Evolutionary conservation across 2,888 invertebrate genomes (phyloP), one percentile per base, ranked within the genome.

Genomic region (Zygogramma bicolorata): DNA sequence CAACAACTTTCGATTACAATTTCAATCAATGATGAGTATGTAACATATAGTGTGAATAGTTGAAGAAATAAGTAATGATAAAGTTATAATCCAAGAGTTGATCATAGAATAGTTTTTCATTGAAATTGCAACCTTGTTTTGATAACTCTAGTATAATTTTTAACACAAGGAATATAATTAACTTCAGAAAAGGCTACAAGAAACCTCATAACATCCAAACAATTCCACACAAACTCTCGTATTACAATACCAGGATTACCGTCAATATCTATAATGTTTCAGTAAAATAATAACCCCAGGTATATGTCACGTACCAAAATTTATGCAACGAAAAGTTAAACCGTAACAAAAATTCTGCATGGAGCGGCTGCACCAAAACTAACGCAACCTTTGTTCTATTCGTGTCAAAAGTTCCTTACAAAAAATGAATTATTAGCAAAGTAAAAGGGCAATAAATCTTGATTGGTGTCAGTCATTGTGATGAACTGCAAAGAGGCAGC

Each of bases 371-470:
- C 65, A 68, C 63, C 62, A 79, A 78, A 80, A 68, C 69, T 67
- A 82, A 81, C 81, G 80, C 80, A 80, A 79, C 83, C 83, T 84
- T 86, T 86, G 86, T 86, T 86, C 86, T 85, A 84, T 85, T 85
- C 84, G 84, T 84, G 85, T 85, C 85, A 84, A 82, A 82, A 84
- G 81, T 83, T 82, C 83, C 84, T 84, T 84, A 82, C 80, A 81
- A 85, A 86, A 86, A 86, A 86, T 87, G 87, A 87, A 87, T 86
- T 86, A 87, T 87, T 87, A 86, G 86, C 82, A 82, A 85, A 85
- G 85, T 85, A 85, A 86, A 86, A 85, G 83, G 84, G 86, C 85
- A 85, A 87, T 87, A 86, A 86, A 87, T 87, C 86, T 86, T 86
- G 86, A 86, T 85, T 83, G 84, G 82, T 86, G 87, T 87, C 87